Evolutionary conservation across 2,113 vertebrate genomes (phyloP).

Genomic region (Gracilinanus agilis): DNA sequence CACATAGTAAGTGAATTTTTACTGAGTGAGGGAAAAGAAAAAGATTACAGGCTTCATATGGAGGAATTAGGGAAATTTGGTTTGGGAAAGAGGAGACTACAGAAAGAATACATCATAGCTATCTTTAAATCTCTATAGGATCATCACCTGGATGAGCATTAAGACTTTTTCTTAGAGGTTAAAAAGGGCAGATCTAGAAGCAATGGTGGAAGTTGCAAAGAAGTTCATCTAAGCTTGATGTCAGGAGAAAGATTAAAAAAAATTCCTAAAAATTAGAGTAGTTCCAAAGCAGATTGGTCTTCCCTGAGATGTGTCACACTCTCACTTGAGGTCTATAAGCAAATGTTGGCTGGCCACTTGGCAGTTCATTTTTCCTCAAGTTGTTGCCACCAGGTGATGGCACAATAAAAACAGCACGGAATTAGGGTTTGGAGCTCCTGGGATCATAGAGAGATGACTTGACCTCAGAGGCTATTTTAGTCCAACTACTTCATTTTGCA

Average conservation of each 20-base stretch:
- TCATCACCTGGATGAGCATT: no score
- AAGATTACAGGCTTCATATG: neutral
- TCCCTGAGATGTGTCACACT: neutral
- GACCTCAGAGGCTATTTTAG: neutral
- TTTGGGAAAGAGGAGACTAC: neutral
- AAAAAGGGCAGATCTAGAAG: neutral
- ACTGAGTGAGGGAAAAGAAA: no score
- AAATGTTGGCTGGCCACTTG: neutral
- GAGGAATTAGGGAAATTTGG: neutral
- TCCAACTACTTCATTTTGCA: neutral
- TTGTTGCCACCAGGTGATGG: neutral
- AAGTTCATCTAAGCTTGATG: neutral
- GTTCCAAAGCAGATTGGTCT: neutral
- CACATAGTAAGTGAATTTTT: no score
- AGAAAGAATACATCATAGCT: neutral
- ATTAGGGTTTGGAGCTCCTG: neutral
- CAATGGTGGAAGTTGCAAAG: no score
- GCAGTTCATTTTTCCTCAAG: neutral
- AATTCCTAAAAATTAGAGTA: neutral
- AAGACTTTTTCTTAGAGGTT: neutral
- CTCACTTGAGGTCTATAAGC: neutral
- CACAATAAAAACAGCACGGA: neutral
- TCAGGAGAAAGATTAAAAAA: neutral
- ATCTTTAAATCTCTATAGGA: neutral
- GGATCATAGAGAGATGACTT: neutral